Conservation (phyloP, 2,888 invertebrate genomes). For the Trachelus stipa region DNA sequence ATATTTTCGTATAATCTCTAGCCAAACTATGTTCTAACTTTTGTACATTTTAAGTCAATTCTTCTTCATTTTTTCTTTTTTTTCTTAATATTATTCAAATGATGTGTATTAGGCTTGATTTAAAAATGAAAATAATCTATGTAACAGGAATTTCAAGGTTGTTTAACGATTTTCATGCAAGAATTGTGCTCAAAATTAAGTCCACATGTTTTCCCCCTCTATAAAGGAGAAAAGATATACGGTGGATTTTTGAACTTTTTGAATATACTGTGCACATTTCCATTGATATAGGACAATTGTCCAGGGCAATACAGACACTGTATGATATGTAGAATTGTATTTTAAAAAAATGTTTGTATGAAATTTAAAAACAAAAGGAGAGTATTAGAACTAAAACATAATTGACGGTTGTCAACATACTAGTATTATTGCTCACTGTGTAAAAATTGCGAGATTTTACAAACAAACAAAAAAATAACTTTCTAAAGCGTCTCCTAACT, state of each 20-base stretch:
- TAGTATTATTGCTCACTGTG: conserved; percentile 3
- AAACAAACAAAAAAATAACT: neutral
- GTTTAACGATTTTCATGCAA: neutral
- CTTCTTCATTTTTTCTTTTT: neutral
- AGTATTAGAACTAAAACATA: neutral
- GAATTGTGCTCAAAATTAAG: neutral
- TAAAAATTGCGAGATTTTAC: neutral
- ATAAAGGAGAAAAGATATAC: neutral
- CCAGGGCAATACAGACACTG: neutral
- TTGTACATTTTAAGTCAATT: neutral
- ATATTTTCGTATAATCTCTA: no score
- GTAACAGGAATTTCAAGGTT: neutral
- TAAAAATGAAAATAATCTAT: neutral
- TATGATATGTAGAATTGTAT: neutral
- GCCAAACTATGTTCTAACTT: neutral
- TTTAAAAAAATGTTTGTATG: neutral
- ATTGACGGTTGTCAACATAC: neutral
- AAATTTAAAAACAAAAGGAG: neutral
- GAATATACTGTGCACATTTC: neutral
- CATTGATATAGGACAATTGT: neutral
- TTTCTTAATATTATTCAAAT: neutral
- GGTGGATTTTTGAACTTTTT: neutral
- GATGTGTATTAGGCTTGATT: neutral
- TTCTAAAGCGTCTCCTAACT: neutral
- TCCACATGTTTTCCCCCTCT: neutral